phyloP scores from a whole-genome alignment of 2,113 vertebrate species.

The Pan troglodytes region DNA sequence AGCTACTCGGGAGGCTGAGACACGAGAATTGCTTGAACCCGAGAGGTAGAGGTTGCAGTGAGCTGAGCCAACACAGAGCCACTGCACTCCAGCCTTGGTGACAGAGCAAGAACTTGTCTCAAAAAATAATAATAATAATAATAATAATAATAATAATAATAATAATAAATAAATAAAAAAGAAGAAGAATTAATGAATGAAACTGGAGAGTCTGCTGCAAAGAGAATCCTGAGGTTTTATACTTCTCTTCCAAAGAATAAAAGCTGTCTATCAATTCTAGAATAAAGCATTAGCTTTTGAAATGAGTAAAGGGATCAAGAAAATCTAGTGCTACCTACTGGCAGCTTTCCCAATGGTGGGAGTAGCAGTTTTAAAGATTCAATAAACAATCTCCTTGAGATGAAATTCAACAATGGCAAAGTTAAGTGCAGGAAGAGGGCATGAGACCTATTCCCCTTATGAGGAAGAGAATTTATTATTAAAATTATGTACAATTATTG shows the following conservation, averaged over 20 bases:
- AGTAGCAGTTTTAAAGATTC: background rate
- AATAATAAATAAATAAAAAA: too few species aligned
- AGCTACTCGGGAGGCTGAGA: too few species aligned
- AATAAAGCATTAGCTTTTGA: background rate
- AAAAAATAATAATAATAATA: too few species aligned
- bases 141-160: too few species aligned
- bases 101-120: too few species aligned
- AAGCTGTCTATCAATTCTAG: background rate
- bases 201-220: background rate
- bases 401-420: background rate
- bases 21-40: too few species aligned
- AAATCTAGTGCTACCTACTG: background rate
- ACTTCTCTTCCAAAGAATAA: background rate
- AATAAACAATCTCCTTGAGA: background rate
- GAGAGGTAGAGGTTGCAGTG: too few species aligned
- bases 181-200: background rate
- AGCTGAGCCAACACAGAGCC: too few species aligned
- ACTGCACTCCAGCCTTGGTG: too few species aligned
- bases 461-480: background rate
- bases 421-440: background rate
- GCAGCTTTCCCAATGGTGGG: background rate
- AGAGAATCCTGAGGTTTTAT: background rate
- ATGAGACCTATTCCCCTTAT: background rate
- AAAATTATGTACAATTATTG: background rate
- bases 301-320: background rate